phyloP scores from a whole-genome alignment of 2,888 invertebrate species.

The Steinernema carpocapsae region DNA sequence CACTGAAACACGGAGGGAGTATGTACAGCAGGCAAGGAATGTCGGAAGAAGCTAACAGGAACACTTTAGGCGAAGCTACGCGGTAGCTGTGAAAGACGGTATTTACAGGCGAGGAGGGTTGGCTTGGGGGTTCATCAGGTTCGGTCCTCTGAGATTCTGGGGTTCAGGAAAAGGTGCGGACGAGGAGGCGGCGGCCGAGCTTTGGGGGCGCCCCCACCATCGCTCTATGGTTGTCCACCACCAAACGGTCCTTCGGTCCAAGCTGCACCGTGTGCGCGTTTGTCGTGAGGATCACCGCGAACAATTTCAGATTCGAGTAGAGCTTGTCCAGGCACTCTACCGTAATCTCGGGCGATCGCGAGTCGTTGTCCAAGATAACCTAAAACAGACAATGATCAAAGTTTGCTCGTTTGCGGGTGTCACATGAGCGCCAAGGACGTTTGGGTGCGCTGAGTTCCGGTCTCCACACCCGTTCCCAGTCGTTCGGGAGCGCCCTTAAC shows the following conservation, averaged over 20 bases:
- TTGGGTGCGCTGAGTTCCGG: conserved; percentile 5
- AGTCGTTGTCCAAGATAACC: conserved; percentile 58
- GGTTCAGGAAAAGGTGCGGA: conserved; percentile 22
- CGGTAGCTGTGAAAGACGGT: conserved; percentile 2
- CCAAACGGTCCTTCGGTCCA: conserved; percentile 49
- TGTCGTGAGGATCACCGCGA: conserved; percentile 53
- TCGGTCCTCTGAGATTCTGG: neutral
- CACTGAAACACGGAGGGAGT: neutral
- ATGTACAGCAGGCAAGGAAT: neutral
- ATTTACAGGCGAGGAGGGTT: neutral
- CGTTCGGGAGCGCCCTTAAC: neutral
- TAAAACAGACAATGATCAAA: conserved; percentile 39
- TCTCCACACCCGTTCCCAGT: neutral
- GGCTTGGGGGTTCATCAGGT: neutral
- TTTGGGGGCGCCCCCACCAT: conserved; percentile 58
- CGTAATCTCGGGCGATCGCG: conserved; percentile 53
- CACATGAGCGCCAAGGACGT: conserved; percentile 8
- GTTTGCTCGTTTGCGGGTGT: neutral
- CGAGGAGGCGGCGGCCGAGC: conserved; percentile 42
- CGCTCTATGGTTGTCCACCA: conserved; percentile 54
- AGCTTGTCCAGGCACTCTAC: conserved; percentile 51
- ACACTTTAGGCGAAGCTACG: neutral
- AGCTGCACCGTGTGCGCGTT: conserved; percentile 47
- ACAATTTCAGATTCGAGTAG: conserved; percentile 52
- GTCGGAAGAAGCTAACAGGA: neutral